Conservation (phyloP, 1,140 invertebrate species). For the Papilio polyxenes region DNA sequence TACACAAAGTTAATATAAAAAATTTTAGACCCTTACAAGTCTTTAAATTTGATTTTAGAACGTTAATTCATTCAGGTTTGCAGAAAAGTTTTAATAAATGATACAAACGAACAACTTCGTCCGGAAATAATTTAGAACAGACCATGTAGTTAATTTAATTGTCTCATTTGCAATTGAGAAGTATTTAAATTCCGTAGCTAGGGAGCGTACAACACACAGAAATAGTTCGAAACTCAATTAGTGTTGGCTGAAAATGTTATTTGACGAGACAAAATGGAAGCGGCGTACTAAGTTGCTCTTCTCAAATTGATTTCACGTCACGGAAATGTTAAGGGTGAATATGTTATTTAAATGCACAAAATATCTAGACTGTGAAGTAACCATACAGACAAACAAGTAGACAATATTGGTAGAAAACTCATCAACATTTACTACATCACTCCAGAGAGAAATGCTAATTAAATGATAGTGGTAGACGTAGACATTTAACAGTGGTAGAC, state of each 20-base stretch:
- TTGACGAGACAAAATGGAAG: conserved; percentile 15
- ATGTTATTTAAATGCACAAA: background rate
- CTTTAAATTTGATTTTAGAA: too few species aligned
- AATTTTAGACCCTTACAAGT: too few species aligned
- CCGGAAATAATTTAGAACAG: background rate
- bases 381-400: too few species aligned
- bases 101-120: background rate
- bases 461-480: too few species aligned
- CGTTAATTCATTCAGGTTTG: background rate
- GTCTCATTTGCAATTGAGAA: background rate
- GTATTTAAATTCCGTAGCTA: background rate
- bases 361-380: too few species aligned
- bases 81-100: background rate
- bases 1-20: too few species aligned
- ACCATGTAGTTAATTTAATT: background rate
- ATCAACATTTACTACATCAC: too few species aligned
- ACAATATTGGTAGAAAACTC: too few species aligned
- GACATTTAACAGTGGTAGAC: too few species aligned
- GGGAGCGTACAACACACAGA: background rate
- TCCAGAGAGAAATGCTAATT: too few species aligned
- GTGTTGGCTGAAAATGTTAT: conserved; percentile 18
- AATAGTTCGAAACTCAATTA: conserved; percentile 19
- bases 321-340: background rate
- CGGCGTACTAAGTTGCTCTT: background rate
- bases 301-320: conserved; percentile 3